Evolutionary conservation across 2,797 vertebrate genomes (phyloP), one percentile per base, ranked within the genome.

Genomic region (Peromyscus attwateri): DNA sequence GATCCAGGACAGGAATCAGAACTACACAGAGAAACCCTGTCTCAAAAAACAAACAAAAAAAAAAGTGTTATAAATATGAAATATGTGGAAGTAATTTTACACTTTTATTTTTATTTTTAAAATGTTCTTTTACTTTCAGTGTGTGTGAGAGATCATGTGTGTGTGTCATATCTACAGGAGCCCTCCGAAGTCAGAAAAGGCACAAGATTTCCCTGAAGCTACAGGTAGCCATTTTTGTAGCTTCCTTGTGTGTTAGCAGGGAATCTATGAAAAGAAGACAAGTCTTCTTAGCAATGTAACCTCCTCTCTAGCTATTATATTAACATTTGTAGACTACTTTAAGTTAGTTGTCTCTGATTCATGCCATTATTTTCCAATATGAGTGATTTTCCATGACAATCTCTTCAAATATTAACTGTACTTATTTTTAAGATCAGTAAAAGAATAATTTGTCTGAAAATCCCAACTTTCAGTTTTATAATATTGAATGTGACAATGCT

Each of bases 381-480:
- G 10, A 23, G 25, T 70, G 19, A 68, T 89, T 8, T 89, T 82
- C 82, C 4, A 3, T 85, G 71, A 64, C 1, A 95, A 34, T n/a
- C 66, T 64, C 46, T 87, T 6, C 40, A 71, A 79, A 60, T 9
- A 91, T 52, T 49, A 68, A 31, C 73, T 66, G 13, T 93, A 89
- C 29, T 85, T 89, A 81, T 68, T 93, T 94, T 85, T 73, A 83
- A 95, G 25, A 79, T 27, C 0, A 91, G 23, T 76, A 66, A 91
- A 88, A 87, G 64, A 64, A 82, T 6, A 34, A 16, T 1, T 70
- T 90, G 52, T 87, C 31, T 25, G 40, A 29, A 89, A 52, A 25
- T 0, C 29, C 23, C 49, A 34, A 66, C 80, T 97, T 89, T 76
- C 52, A 64, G 52, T 96, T 97, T 87, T 52, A 93, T 95, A 66